Evolutionary conservation across 2,797 vertebrate species (phyloP).

Genomic region (Melanotaenia trifasciata): DNA sequence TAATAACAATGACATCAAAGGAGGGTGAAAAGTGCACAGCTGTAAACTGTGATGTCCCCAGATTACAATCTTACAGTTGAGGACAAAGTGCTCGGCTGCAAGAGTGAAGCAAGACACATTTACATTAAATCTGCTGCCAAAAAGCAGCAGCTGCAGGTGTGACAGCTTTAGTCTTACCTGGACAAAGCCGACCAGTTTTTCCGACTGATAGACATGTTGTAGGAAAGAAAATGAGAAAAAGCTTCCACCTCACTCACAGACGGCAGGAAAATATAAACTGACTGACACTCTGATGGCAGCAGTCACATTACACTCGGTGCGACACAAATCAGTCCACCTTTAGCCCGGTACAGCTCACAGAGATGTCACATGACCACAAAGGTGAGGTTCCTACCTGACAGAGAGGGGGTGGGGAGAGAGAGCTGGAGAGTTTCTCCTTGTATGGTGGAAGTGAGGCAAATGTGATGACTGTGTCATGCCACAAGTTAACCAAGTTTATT

Average conservation of each 20-base stretch:
- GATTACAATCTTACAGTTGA: background rate
- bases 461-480: background rate
- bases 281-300: conserved; percentile 29
- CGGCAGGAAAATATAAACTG: conserved; percentile 11
- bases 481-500: background rate
- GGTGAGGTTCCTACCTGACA: conserved; percentile 65
- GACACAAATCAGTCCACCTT: conserved; percentile 83
- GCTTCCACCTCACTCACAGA: conserved; percentile 11
- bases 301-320: conserved; percentile 46
- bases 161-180: conserved; percentile 83
- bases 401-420: conserved; percentile 20
- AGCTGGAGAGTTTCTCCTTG: conserved; percentile 31
- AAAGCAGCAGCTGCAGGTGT: conserved; percentile 3
- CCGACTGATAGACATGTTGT: conserved; percentile 86
- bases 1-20: background rate
- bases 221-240: background rate
- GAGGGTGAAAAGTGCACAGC: background rate
- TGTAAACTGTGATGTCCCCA: background rate
- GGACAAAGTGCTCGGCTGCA: background rate
- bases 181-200: conserved; percentile 94
- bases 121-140: background rate
- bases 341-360: conserved; percentile 75
- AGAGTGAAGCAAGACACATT: background rate
- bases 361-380: conserved; percentile 85
- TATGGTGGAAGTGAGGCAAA: conserved; percentile 45